Percentiles rank a stretch among this genome's conserved stretches.
Conservation (phyloP, 2,113 vertebrate genomes). For the Xerus inauris region DNA sequence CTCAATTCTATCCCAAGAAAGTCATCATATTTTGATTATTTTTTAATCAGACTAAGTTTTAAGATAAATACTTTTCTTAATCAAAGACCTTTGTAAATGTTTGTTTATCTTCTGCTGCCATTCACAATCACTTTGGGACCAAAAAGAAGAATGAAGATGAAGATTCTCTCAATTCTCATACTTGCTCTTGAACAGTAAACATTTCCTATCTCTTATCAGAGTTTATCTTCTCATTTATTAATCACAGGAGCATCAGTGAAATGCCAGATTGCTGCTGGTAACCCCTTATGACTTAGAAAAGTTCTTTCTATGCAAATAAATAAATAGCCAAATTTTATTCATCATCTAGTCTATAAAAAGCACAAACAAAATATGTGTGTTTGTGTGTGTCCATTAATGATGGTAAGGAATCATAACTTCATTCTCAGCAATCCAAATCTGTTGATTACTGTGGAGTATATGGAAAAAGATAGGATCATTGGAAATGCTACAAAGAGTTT, state of each 20-base stretch:
- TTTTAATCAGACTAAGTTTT: background rate
- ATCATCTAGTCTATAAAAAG: background rate
- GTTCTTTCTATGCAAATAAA: background rate
- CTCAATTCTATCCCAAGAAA: background rate
- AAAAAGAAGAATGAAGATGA: background rate
- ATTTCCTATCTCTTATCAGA: background rate
- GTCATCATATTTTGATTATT: background rate
- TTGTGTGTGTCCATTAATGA: background rate
- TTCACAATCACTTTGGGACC: background rate
- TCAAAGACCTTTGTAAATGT: background rate
- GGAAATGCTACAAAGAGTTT: slow-evolving; percentile 76
- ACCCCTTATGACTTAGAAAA: background rate
- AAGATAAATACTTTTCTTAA: background rate
- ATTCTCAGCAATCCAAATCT: background rate
- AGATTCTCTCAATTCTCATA: background rate
- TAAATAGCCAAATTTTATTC: background rate
- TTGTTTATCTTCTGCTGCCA: background rate
- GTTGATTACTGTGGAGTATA: background rate
- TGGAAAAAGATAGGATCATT: slow-evolving; percentile 50
- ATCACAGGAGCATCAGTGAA: background rate
- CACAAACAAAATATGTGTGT: background rate
- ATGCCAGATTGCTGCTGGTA: background rate
- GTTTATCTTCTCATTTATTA: background rate
- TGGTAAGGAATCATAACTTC: background rate
- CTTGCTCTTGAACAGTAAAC: background rate